Conservation (phyloP, 1,140 invertebrate species). For the Hyles euphorbiae region DNA sequence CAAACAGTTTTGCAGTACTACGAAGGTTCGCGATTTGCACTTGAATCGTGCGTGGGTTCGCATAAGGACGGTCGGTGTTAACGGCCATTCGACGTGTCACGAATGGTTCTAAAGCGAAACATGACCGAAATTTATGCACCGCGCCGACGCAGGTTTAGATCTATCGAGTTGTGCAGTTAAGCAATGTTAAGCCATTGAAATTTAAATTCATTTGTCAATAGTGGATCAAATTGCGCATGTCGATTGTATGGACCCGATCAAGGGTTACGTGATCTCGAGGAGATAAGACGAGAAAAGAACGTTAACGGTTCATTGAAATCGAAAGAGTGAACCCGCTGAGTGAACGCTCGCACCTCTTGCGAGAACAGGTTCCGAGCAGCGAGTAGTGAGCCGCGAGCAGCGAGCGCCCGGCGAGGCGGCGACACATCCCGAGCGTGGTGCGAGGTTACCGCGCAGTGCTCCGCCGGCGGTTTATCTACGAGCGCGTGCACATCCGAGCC, state of each 20-base stretch:
- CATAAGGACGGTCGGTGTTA: conserved; percentile 46
- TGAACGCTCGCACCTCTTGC: conserved; percentile 42
- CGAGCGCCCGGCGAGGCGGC: conserved; percentile 5
- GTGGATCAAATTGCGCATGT: too few species aligned
- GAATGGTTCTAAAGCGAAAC: conserved; percentile 38
- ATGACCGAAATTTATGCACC: conserved; percentile 21
- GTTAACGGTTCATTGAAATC: conserved; percentile 74
- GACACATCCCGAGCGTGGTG: conserved; percentile 53
- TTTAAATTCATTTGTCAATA: too few species aligned
- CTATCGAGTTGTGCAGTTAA: too few species aligned
- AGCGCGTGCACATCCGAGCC: conserved; percentile 44
- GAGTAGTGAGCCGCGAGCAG: conserved; percentile 2
- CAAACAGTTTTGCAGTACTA: conserved; percentile 16
- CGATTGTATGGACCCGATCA: too few species aligned
- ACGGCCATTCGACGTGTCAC: conserved; percentile 40
- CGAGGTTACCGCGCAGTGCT: conserved; percentile 51
- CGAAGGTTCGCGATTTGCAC: conserved; percentile 29
- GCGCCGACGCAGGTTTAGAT: too few species aligned
- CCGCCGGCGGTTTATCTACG: conserved; percentile 51
- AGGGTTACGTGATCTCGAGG: conserved; percentile 46
- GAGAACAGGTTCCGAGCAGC: conserved; percentile 56
- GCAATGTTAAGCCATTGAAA: too few species aligned
- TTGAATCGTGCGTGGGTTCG: conserved; percentile 47
- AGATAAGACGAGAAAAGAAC: conserved; percentile 60
- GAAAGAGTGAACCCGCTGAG: conserved; percentile 52